phyloP scores from a whole-genome alignment of 2,888 invertebrate genomes.

The Odontocerum albicorne region DNA sequence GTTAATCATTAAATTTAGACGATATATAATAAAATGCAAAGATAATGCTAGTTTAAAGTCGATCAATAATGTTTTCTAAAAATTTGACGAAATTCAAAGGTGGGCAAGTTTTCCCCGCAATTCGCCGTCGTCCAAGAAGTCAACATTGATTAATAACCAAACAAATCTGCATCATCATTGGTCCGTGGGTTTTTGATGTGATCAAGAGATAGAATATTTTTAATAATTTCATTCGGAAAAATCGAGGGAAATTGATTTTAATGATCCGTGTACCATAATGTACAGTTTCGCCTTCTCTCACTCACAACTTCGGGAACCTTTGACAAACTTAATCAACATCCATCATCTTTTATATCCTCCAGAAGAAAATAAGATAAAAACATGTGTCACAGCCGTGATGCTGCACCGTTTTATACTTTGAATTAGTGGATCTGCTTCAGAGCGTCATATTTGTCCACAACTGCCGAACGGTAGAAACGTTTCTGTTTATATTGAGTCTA shows the following conservation, averaged over 20 bases:
- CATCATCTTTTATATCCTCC: conserved; percentile 27
- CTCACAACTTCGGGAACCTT: conserved; percentile 9
- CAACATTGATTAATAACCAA: conserved; percentile 28
- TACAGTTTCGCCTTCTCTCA: not conserved
- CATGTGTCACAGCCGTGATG: conserved; percentile 15
- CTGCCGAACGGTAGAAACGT: no score
- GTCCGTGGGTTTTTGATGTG: conserved; percentile 28
- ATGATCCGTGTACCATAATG: conserved; percentile 34
- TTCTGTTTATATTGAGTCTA: no score
- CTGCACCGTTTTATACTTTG: conserved; percentile 1
- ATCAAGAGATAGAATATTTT: conserved; percentile 4
- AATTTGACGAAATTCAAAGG: no score
- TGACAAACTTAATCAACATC: conserved; percentile 30
- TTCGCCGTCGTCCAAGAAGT: conserved; percentile 4
- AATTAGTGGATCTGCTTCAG: no score
- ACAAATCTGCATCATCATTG: conserved; percentile 33
- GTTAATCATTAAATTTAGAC: no score
- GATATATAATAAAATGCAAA: no score
- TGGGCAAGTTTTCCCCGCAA: no score
- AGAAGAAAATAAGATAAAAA: conserved; percentile 16
- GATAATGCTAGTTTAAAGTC: no score
- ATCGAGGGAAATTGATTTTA: conserved; percentile 35
- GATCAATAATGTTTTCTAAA: no score
- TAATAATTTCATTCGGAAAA: conserved; percentile 18
- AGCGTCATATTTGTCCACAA: no score